Evolutionary conservation across 2,888 invertebrate genomes (phyloP).

Genomic region (Argynnis bischoffii): DNA sequence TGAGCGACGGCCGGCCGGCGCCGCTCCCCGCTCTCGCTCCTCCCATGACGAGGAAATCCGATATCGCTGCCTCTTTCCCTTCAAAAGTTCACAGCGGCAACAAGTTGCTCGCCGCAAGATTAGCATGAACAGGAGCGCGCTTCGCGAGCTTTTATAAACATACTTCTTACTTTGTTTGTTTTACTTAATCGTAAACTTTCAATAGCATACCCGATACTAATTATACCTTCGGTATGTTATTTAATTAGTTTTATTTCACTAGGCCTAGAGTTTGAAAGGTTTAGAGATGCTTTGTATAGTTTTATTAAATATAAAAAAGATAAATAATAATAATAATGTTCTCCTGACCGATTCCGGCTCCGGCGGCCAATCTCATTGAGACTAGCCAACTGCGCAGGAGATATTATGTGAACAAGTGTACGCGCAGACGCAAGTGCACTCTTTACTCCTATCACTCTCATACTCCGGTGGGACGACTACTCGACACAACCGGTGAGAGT

Average conservation of each 20-base stretch:
- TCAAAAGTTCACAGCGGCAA: conserved; percentile 79
- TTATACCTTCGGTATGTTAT: conserved; percentile 32
- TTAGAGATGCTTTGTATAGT: too few species aligned
- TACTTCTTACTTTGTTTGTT: conserved; percentile 79
- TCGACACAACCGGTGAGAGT: too few species aligned
- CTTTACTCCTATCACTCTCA: too few species aligned
- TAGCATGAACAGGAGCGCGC: conserved; percentile 82
- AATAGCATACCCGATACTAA: conserved; percentile 54
- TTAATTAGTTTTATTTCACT: conserved; percentile 16
- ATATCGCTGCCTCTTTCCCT: conserved; percentile 61
- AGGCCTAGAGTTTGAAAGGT: neutral
- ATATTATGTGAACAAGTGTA: too few species aligned
- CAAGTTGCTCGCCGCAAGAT: conserved; percentile 80
- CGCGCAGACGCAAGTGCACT: too few species aligned
- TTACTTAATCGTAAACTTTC: conserved; percentile 75
- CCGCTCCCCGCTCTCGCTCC: conserved; percentile 77
- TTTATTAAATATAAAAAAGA: too few species aligned
- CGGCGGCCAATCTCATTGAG: too few species aligned
- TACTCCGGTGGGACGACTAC: too few species aligned
- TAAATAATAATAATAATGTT: too few species aligned
- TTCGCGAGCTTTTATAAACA: conserved; percentile 81
- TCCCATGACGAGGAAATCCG: conserved; percentile 71
- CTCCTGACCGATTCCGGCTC: too few species aligned
- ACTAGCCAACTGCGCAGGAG: too few species aligned
- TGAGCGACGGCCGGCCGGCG: conserved; percentile 47